Base-by-base conservation (phyloP, 2,113 vertebrate genomes). In the Apaloderma vittatum region DNA sequence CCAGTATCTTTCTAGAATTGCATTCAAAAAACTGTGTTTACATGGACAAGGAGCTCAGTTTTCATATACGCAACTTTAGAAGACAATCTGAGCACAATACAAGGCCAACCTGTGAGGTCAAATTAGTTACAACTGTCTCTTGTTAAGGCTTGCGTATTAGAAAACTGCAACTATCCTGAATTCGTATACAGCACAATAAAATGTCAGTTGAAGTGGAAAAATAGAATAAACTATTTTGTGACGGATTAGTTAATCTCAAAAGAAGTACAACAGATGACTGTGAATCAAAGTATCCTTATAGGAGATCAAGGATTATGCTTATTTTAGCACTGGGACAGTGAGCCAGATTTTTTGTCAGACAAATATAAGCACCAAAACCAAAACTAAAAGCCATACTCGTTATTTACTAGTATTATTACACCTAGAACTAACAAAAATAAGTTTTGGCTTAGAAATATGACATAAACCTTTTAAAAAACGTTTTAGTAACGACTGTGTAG, bases 61-160 rank as follows among this genome's bases (percentile, higher is more conserved):
- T 95, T 76, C 37, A 6, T 72, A 57, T 63, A 61, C 75, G 51
- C 2, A 15, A 62, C 75, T 95, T 88, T 40, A 26, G 30, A 81
- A 80, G 72, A 67, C 1, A 11, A 26, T 66, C 51, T 1, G 0
- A 88, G 13, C 30, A 17, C 46, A 63, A 43, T 8, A 62, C 36
- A 90, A 93, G 54, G 80, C 58, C 74, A 87, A 9, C 6, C 48
- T 43, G 24, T 32, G 78, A 92, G 87, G 78, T 76, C 82, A 90
- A 80, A 92, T 76, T 94, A 94, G 92, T 96, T 96, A 92, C 58
- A 83, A 46, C 23, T 70, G 54, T 46, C 78, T 73, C 74, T 52
- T 76, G 29, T 62, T 82, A 70, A 61, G 43, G 51, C 75, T 71
- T 71, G 24, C 20, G 22, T 57, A 70, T 54, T 73, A 74, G 63